phyloP scores from a whole-genome alignment of 64 coral and sea anemone genomes.

The Stichodactyla helianthus region DNA sequence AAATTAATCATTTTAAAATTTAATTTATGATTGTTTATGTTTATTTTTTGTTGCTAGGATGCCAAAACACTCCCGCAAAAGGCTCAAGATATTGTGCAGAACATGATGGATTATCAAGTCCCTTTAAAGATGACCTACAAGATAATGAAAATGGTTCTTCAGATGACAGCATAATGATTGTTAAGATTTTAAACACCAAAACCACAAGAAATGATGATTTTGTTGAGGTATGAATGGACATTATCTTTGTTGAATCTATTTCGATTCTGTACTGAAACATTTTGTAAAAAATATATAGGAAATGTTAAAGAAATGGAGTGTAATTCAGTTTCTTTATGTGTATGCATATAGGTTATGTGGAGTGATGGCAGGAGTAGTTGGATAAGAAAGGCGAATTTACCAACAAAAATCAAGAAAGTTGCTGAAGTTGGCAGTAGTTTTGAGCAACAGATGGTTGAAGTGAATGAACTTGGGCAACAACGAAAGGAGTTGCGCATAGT shows the following conservation, averaged over 20 bases:
- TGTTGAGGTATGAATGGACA: slow-evolving; percentile 1
- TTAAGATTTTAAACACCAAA: slow-evolving; percentile 8
- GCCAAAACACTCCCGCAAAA: slow-evolving; percentile 27
- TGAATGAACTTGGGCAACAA: too few species aligned
- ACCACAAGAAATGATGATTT: slow-evolving; percentile 2
- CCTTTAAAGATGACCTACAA: not conserved
- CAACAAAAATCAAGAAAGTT: too few species aligned
- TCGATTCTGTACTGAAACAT: too few species aligned
- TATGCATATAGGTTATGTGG: too few species aligned
- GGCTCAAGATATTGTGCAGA: slow-evolving; percentile 11
- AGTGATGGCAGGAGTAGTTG: too few species aligned
- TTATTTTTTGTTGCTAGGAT: slow-evolving; percentile 1
- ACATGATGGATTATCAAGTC: not conserved
- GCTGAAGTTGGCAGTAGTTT: too few species aligned
- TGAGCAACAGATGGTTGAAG: too few species aligned
- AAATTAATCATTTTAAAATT: too few species aligned
- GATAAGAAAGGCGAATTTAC: too few species aligned
- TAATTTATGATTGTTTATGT: too few species aligned
- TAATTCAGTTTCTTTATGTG: not conserved
- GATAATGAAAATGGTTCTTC: not conserved
- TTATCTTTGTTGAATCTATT: not conserved
- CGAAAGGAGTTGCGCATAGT: too few species aligned
- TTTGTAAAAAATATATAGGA: too few species aligned
- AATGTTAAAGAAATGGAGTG: not conserved
- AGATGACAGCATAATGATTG: not conserved